Evolutionary conservation across 2,888 invertebrate species (phyloP), one percentile per base, ranked within the genome.

Genomic region (Brenthis ino): DNA sequence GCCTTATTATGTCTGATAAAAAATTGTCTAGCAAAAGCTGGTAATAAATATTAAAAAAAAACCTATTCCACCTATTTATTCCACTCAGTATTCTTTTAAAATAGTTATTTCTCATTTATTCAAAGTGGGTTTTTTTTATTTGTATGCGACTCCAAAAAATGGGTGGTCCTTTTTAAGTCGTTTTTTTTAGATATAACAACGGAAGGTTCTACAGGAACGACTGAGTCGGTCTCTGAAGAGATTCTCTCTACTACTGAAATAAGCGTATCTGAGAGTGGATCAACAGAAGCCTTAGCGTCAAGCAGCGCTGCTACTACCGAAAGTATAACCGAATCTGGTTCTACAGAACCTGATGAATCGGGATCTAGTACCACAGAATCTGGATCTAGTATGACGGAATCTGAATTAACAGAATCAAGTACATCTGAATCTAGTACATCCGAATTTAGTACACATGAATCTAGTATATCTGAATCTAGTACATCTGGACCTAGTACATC

Each of bases 401-500:
- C 60, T n/a, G 61, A 13, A 37, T 57, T 51, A 53, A 64, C 58
- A 2, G 64, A 47, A 64, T 37, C 16, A 14, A 24, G 60, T 28
- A 50, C 65, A 14, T 53, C 57, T 28, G 69, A 65, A 33, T 51
- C 51, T 65, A 48, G 28, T 24, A 61, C 43, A 13, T 58, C 57
- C 0, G 69, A 66, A 48, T 60, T 68, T 12, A 50, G 47, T n/a
- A 64, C 74, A 12, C 71, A 69, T 0, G 73, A 71, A 16, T 68
- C 66, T 14, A 72, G 47, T 6, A 68, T 20, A 16, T 16, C 16
- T 16, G 16, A 16, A 16, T 16, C 16, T n/a, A n/a, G n/a, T n/a
- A n/a, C n/a, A n/a, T n/a, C n/a, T n/a, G n/a, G n/a, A n/a, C n/a
- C 76, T 6, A 68, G 72, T 33, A 37, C 69, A 74, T 60, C 60